phyloP scores from a whole-genome alignment of 1,140 invertebrate genomes.

The Hypsibius dujardini region DNA sequence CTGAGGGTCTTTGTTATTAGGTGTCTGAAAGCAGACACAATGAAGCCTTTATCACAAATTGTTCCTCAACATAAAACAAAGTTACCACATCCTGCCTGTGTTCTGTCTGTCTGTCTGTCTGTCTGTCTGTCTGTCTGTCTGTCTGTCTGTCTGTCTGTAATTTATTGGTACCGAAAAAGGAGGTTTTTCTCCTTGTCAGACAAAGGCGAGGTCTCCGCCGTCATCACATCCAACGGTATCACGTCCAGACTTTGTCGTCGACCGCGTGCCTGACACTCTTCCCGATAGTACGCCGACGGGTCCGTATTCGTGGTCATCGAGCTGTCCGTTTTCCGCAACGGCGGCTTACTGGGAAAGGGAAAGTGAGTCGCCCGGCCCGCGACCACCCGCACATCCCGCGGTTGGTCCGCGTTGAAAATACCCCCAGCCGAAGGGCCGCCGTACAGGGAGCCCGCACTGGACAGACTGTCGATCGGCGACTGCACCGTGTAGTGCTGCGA shows the following conservation, averaged over 20 bases:
- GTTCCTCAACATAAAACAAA: not conserved
- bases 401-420: not conserved
- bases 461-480: conserved; percentile 3
- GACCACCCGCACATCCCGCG: not conserved
- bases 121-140: no score
- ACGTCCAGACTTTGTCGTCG: not conserved
- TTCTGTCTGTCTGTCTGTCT: no score
- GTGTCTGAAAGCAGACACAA: not conserved
- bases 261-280: not conserved
- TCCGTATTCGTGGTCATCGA: not conserved
- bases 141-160: not conserved
- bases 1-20: conserved; percentile 11
- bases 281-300: not conserved
- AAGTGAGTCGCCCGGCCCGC: not conserved
- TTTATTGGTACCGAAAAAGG: not conserved
- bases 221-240: not conserved
- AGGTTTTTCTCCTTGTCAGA: not conserved
- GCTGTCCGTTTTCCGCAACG: not conserved
- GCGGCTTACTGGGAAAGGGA: not conserved
- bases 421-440: not conserved
- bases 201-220: not conserved
- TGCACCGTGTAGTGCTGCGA: not conserved
- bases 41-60: not conserved
- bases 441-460: not conserved
- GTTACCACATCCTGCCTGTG: no score